Conservation (phyloP, 2,888 invertebrate genomes). For the Agrilus mali region DNA sequence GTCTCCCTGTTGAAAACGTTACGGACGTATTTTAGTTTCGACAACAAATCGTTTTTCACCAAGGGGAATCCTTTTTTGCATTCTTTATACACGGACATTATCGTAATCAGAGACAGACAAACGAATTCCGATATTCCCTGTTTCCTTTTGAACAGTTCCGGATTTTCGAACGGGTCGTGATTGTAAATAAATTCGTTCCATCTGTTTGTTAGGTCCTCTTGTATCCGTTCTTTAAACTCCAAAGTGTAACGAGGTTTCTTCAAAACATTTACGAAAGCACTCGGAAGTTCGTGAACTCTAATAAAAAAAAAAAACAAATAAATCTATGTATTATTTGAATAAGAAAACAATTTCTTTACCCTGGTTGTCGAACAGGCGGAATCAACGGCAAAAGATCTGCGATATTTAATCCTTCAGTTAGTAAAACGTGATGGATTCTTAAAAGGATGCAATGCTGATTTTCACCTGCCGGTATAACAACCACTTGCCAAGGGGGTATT, state of each 20-base stretch:
- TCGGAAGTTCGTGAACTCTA: slow-evolving; percentile 20
- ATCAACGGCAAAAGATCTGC: slow-evolving; percentile 61
- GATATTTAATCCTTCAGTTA: slow-evolving; percentile 61
- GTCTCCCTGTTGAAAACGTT: slow-evolving; percentile 26
- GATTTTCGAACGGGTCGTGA: slow-evolving; percentile 65
- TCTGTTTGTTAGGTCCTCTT: slow-evolving; percentile 54
- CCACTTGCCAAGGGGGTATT: slow-evolving; percentile 71
- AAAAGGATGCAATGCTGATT: slow-evolving; percentile 54
- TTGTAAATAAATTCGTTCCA: slow-evolving; percentile 74
- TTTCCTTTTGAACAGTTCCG: slow-evolving; percentile 46
- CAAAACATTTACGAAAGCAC: slow-evolving; percentile 42
- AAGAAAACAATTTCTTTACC: slow-evolving; percentile 17
- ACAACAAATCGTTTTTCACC: slow-evolving; percentile 34
- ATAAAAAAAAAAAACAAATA: slow-evolving; percentile 10
- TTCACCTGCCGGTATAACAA: slow-evolving; percentile 52
- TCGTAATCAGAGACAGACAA: slow-evolving; percentile 50
- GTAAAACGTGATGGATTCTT: slow-evolving; percentile 62
- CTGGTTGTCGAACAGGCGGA: slow-evolving; percentile 24
- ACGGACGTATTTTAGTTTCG: slow-evolving; percentile 35
- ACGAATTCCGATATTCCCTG: slow-evolving; percentile 48
- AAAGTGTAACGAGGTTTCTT: slow-evolving; percentile 50
- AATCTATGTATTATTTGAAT: no score
- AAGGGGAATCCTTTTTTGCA: slow-evolving; percentile 41
- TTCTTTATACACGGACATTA: slow-evolving; percentile 50
- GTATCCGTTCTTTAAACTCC: slow-evolving; percentile 51